These are phyloP conservation scores for Drosophila putrida DNA, from an alignment of 2,888 invertebrate species.

Conservation along the genomic window DNA sequence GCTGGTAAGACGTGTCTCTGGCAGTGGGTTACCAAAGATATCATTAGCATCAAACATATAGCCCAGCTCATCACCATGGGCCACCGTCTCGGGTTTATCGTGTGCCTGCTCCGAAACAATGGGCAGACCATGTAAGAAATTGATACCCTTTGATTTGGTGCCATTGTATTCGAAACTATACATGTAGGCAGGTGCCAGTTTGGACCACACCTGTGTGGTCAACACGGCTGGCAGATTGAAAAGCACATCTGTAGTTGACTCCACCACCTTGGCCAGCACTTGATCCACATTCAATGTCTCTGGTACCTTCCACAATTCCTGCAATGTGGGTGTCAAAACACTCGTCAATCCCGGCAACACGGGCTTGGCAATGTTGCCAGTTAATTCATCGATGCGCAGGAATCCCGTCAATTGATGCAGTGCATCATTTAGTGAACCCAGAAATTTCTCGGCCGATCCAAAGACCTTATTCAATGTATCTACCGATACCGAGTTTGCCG, in stretches of 20 bases:
- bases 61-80: slow-evolving; percentile 91
- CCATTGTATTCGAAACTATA: slow-evolving; percentile 92
- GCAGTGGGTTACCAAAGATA: slow-evolving; percentile 87
- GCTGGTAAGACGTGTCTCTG: slow-evolving; percentile 83
- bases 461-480: slow-evolving; percentile 75
- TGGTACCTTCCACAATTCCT: slow-evolving; percentile 82
- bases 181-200: slow-evolving; percentile 88
- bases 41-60: slow-evolving; percentile 90
- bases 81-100: slow-evolving; percentile 76
- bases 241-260: slow-evolving; percentile 89
- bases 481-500: slow-evolving; percentile 84
- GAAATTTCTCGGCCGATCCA: slow-evolving; percentile 81
- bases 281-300: slow-evolving; percentile 75
- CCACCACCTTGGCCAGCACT: slow-evolving; percentile 83
- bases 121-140: slow-evolving; percentile 89
- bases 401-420: slow-evolving; percentile 75
- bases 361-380: slow-evolving; percentile 77
- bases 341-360: slow-evolving; percentile 76
- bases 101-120: slow-evolving; percentile 86
- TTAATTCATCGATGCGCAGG: slow-evolving; percentile 78
- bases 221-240: slow-evolving; percentile 92
- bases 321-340: slow-evolving; percentile 73
- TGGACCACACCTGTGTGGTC: slow-evolving; percentile 90
- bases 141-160: slow-evolving; percentile 87
- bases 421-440: slow-evolving; percentile 76